Percentiles rank a stretch among this genome's conserved stretches.
Conservation (phyloP, 1,140 invertebrate species). For the Lucilia sericata region DNA sequence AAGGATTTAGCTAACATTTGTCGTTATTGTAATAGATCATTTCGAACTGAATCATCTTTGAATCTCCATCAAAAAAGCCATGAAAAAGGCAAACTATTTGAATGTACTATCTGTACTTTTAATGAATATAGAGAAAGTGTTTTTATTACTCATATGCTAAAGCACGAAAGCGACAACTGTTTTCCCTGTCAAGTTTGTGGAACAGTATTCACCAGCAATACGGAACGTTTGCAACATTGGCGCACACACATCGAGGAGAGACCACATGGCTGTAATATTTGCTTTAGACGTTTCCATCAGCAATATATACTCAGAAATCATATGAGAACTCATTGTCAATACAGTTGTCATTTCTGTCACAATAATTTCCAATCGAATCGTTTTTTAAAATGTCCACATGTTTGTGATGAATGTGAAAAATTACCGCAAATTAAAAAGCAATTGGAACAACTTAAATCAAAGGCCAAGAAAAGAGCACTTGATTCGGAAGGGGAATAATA, state of each 20-base stretch:
- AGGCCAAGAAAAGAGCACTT: no score
- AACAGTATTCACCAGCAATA: conserved; percentile 32
- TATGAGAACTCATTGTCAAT: conserved; percentile 51
- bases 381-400: conserved; percentile 41
- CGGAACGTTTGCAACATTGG: conserved; percentile 54
- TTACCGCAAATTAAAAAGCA: conserved; percentile 11
- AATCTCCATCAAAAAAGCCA: conserved; percentile 72
- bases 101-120: conserved; percentile 69
- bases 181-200: conserved; percentile 47
- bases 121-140: conserved; percentile 1
- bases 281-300: conserved; percentile 52
- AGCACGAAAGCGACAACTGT: conserved; percentile 40
- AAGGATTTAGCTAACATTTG: no score
- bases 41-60: conserved; percentile 66
- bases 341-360: conserved; percentile 47
- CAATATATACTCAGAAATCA: conserved; percentile 44
- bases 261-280: conserved; percentile 67
- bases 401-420: conserved; percentile 40
- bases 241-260: conserved; percentile 66
- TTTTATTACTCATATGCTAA: conserved; percentile 46
- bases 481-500: no score
- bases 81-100: conserved; percentile 72
- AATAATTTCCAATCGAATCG: conserved; percentile 28
- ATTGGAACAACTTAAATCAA: not conserved
- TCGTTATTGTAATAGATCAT: no score